Evolutionary conservation across 2,797 vertebrate genomes (phyloP).

Genomic region (Holocentrus rufus): DNA sequence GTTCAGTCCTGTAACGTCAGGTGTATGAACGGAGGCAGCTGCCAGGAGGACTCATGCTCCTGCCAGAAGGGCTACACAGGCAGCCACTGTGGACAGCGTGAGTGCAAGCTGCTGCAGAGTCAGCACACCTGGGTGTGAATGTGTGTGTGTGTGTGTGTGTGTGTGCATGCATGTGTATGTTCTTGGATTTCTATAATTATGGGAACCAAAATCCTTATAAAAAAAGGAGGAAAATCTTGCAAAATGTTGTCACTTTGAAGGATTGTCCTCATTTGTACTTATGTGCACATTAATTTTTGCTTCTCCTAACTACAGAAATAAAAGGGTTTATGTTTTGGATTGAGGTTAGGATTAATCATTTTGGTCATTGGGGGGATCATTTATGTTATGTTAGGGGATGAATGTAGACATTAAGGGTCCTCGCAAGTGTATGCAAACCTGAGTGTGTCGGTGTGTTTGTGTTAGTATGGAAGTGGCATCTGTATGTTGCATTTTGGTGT

Average conservation of each 20-base stretch:
- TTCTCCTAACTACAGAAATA: background rate
- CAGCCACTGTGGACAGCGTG: conserved; percentile 91
- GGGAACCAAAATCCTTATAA: background rate
- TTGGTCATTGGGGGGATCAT: no score
- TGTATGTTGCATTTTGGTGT: background rate
- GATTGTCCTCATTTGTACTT: background rate
- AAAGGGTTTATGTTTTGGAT: background rate
- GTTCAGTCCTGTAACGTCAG: conserved; percentile 88
- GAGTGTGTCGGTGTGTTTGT: background rate
- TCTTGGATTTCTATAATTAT: no score
- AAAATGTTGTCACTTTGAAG: background rate
- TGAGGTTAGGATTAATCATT: no score
- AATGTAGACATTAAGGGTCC: background rate
- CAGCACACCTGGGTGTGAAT: conserved; percentile 15
- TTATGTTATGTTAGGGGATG: background rate
- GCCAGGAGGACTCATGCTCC: conserved; percentile 85
- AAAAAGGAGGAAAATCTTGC: background rate
- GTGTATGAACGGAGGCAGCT: conserved; percentile 92
- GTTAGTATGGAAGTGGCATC: conserved; percentile 10
- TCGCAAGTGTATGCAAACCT: conserved; percentile 20
- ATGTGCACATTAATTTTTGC: background rate
- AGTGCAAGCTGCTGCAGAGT: conserved; percentile 71
- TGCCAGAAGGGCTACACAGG: conserved; percentile 91
- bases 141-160: conserved; percentile 5
- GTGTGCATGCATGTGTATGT: conserved; percentile 6